phyloP scores from a whole-genome alignment of 2,797 vertebrate species.

The Oryzias dopingdopingensis region DNA sequence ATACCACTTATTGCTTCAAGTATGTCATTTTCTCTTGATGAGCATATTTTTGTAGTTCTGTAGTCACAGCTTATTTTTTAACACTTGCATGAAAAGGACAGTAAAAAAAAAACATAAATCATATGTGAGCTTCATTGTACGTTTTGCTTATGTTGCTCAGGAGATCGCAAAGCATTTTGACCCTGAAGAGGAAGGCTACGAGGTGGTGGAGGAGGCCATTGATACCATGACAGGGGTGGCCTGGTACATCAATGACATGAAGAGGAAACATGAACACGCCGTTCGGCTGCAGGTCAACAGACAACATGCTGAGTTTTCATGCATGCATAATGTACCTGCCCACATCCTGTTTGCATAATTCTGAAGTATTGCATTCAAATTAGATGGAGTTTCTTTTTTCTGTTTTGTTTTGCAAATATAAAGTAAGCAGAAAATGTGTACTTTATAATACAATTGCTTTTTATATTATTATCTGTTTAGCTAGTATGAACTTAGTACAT shows the following conservation, averaged over 20 bases:
- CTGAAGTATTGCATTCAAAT: too few relatives aligned
- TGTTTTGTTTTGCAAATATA: too few relatives aligned
- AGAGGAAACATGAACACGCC: slow-evolving; percentile 93
- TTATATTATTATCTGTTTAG: too few relatives aligned
- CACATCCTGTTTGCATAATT: too few relatives aligned
- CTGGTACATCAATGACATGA: slow-evolving; percentile 99
- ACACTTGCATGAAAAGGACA: background rate
- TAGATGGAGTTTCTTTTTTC: too few relatives aligned
- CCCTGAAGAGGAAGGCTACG: slow-evolving; percentile 83
- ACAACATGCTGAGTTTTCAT: background rate
- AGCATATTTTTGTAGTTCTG: too few relatives aligned
- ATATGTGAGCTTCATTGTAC: background rate
- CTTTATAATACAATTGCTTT: too few relatives aligned
- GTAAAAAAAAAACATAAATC: too few relatives aligned
- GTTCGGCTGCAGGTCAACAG: slow-evolving; percentile 86
- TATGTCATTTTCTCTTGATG: slow-evolving; percentile 34
- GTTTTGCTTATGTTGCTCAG: slow-evolving; percentile 59
- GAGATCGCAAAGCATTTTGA: slow-evolving; percentile 95
- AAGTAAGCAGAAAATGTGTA: too few relatives aligned
- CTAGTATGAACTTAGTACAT: too few relatives aligned
- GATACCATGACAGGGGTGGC: slow-evolving; percentile 95
- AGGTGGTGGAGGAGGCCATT: slow-evolving; percentile 92
- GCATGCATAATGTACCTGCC: too few relatives aligned
- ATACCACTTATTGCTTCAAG: slow-evolving; percentile 95
- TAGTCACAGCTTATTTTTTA: too few relatives aligned